Percentiles rank a stretch among this genome's conserved stretches.
phyloP scores from a whole-genome alignment of 2,888 invertebrate species.

The Xanthorhoe spadicearia region DNA sequence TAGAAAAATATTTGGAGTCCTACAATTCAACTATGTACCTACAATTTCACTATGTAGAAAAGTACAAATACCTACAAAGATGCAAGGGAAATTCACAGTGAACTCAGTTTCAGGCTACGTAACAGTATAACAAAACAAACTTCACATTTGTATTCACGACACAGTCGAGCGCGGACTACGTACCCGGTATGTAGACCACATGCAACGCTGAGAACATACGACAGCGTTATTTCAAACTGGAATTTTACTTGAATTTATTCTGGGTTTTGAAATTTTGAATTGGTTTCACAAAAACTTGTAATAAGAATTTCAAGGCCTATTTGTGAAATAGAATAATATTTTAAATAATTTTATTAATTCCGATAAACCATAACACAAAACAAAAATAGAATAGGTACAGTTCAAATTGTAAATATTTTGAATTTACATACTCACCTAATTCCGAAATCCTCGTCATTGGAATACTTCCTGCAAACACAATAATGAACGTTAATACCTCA shows the following conservation, averaged over 20 bases:
- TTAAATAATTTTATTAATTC: no score
- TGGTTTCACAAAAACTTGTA: no score
- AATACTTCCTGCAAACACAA: conserved; percentile 78
- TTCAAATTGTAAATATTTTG: no score
- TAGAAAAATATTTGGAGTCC: no score
- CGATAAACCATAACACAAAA: no score
- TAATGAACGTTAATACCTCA: conserved; percentile 18
- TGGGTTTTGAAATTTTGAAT: no score
- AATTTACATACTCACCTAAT: conserved; percentile 69
- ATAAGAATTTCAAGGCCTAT: no score
- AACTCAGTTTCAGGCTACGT: conserved; percentile 16
- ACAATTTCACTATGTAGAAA: no score
- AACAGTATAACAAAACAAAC: conserved; percentile 24
- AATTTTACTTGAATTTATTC: neutral
- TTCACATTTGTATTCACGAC: conserved; percentile 26
- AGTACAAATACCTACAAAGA: neutral
- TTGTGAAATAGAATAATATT: no score
- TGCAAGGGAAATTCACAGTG: conserved; percentile 3
- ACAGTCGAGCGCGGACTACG: conserved; percentile 17
- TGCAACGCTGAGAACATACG: conserved; percentile 16
- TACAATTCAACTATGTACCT: neutral
- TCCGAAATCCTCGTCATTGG: conserved; percentile 85
- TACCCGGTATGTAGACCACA: conserved; percentile 24
- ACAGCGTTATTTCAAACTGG: conserved; percentile 8
- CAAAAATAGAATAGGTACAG: no score